These are phyloP conservation scores for Gopherus flavomarginatus DNA, from an alignment of 2,113 vertebrate species.

Conservation along the genomic window DNA sequence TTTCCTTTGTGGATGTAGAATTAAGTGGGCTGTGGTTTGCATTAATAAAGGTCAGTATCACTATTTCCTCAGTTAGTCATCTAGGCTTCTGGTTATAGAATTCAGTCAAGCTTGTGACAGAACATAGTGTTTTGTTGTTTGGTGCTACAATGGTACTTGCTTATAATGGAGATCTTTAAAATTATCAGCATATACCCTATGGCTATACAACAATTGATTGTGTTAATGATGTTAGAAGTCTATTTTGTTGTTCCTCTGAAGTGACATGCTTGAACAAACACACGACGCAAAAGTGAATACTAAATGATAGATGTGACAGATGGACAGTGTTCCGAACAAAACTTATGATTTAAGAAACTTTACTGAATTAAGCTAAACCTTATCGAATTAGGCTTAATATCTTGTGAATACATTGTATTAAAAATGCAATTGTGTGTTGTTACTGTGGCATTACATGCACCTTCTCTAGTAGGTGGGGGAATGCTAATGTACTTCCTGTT, in stretches of 20 bases:
- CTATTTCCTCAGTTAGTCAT: neutral
- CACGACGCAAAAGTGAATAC: neutral
- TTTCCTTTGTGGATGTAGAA: too few relatives aligned
- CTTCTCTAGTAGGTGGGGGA: neutral
- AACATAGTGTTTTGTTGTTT: neutral
- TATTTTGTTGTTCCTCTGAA: neutral
- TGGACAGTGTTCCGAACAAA: neutral
- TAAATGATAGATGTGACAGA: neutral
- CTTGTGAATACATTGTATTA: neutral
- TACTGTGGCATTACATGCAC: neutral
- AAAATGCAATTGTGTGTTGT: neutral
- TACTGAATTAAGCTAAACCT: neutral
- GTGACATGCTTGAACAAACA: neutral
- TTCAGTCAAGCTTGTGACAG: neutral
- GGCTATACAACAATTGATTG: neutral
- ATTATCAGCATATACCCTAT: neutral
- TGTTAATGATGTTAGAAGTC: neutral
- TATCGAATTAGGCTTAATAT: neutral
- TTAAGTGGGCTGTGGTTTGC: too few relatives aligned
- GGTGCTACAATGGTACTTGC: neutral
- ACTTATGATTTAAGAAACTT: neutral
- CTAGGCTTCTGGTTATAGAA: neutral
- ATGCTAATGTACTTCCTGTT: too few relatives aligned
- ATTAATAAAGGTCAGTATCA: neutral
- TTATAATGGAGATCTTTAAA: neutral